phyloP scores from a whole-genome alignment of 2,797 vertebrate genomes.

The Onychomys arenicola region DNA sequence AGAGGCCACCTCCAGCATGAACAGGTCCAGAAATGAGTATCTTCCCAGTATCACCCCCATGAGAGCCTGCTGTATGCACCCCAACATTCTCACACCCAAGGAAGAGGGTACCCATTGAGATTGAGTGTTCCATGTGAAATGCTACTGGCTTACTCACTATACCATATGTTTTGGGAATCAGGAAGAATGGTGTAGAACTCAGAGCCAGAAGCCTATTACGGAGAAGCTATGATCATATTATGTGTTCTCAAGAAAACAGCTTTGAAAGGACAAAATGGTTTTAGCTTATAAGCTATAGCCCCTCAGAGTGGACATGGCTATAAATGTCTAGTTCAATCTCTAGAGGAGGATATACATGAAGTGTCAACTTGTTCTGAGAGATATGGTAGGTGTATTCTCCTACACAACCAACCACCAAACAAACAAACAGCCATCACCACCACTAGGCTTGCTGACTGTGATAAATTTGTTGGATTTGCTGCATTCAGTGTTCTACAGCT shows the following conservation, averaged over 20 bases:
- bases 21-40: not conserved
- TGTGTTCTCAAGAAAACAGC: not conserved
- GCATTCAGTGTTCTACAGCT: not conserved
- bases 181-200: not conserved
- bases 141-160: not conserved
- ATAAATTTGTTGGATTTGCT: not conserved
- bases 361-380: conserved; percentile 6
- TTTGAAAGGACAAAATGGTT: conserved; percentile 6
- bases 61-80: no score
- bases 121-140: not conserved
- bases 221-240: conserved; percentile 13
- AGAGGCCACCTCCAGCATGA: not conserved
- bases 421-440: not conserved
- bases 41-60: accelerated
- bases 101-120: accelerated
- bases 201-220: conserved; percentile 28
- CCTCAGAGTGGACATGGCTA: not conserved
- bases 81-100: not conserved
- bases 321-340: not conserved
- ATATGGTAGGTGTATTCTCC: not conserved
- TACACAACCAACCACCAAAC: not conserved
- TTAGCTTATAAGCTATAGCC: not conserved
- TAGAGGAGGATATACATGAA: not conserved
- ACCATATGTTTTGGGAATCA: not conserved
- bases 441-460: not conserved